Evolutionary conservation across 2,888 invertebrate genomes (phyloP).

Genomic region (Scelioninae gen. 1): DNA sequence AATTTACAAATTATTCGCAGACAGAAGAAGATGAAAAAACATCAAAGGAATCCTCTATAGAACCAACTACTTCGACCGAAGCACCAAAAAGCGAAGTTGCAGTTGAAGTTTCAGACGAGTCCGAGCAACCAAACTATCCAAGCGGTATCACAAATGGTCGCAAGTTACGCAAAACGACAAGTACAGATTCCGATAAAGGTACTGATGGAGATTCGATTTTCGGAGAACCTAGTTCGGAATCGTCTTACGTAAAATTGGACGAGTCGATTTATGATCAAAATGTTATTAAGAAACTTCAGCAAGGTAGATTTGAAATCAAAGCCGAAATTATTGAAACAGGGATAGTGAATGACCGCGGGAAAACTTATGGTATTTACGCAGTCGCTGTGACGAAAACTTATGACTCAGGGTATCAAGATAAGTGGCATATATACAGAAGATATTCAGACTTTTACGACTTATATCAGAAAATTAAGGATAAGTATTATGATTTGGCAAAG

Average conservation of each 20-base stretch:
- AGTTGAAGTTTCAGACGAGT: constrained; percentile 18
- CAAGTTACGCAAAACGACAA: constrained; percentile 72
- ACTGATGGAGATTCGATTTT: constrained; percentile 76
- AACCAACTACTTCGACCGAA: constrained; percentile 9
- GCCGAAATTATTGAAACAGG: constrained; percentile 85
- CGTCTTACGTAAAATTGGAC: constrained; percentile 76
- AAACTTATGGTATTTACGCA: constrained; percentile 95
- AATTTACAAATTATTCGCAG: constrained; percentile 19
- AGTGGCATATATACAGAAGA: constrained; percentile 96
- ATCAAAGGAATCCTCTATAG: constrained; percentile 4
- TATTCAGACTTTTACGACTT: constrained; percentile 98
- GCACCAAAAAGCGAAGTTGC: constrained; percentile 10
- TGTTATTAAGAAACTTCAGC: constrained; percentile 82
- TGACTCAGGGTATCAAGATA: constrained; percentile 88
- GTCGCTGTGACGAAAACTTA: constrained; percentile 90
- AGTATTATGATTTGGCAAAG: constrained; percentile 92
- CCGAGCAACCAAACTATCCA: not conserved
- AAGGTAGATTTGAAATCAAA: constrained; percentile 81
- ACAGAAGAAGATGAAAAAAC: constrained; percentile 41
- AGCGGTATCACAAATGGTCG: constrained; percentile 63
- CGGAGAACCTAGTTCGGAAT: constrained; percentile 76
- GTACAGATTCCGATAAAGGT: constrained; percentile 73
- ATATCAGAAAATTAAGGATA: constrained; percentile 91
- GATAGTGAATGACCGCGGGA: constrained; percentile 92
- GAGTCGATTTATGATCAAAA: constrained; percentile 79